Percentiles rank a stretch among this genome's conserved stretches.
Conservation (phyloP, 2,797 vertebrate species). For the Lacerta bilineata region DNA sequence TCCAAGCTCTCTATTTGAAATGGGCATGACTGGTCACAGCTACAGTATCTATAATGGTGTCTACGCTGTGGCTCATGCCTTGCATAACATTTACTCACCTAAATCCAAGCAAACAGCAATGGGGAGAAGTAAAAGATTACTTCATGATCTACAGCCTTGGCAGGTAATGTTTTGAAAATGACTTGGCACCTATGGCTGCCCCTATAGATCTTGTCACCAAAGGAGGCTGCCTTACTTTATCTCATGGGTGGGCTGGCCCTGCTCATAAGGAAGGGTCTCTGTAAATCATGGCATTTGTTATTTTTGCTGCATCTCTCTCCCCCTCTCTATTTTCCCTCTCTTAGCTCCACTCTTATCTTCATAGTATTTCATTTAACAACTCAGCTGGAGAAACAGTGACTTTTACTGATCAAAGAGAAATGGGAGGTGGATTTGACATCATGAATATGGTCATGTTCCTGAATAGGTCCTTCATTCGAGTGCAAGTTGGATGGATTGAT, state of each 20-base stretch:
- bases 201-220: too few relatives aligned
- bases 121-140: neutral
- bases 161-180: neutral
- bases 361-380: conserved; percentile 5
- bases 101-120: neutral
- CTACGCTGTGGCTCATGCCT: neutral
- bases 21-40: neutral
- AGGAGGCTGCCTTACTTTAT: too few relatives aligned
- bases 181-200: too few relatives aligned
- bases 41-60: conserved; percentile 26
- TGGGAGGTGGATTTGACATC: conserved; percentile 8
- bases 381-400: neutral
- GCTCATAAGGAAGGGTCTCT: too few relatives aligned
- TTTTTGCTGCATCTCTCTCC: too few relatives aligned
- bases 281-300: too few relatives aligned
- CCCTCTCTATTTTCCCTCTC: neutral
- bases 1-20: neutral
- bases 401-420: neutral
- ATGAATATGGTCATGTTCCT: neutral
- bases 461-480: neutral
- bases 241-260: too few relatives aligned
- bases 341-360: conserved; percentile 16
- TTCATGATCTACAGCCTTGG: neutral
- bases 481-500: conserved; percentile 4
- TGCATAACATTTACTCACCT: neutral